Evolutionary conservation across 2,888 invertebrate genomes (phyloP), one percentile per base, ranked within the genome.

Genomic region (Cordilura impudica): DNA sequence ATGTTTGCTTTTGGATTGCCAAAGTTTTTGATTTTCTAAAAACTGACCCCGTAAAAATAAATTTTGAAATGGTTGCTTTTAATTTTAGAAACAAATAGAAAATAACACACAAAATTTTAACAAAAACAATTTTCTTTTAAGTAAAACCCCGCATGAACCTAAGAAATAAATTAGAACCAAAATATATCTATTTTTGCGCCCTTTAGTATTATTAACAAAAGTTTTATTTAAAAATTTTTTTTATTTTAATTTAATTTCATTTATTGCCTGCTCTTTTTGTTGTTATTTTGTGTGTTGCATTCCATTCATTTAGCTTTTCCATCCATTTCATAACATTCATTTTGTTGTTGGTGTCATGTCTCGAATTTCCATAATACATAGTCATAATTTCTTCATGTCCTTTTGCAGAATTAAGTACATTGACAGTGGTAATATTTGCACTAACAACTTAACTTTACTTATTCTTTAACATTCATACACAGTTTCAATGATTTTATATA

Each of bases 41-140:
- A n/a, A 39, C 26, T 6, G 6, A 39, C 35, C n/a, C 31, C 14
- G 53, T 26, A 45, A 35, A 45, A 5, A 39, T 16, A 4, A 29
- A 58, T 53, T 45, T 39, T 35, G 10, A 29, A 29, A 63, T 49
- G 12, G 19, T 74, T 61, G 18, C 16, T 26, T 21, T 49, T 29
- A 47, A 54, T 51, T 60, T 23, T 18, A 67, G 56, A 14, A 63
- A n/a, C n/a, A n/a, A n/a, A n/a, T n/a, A n/a, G n/a, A n/a, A 51
- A 65, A 54, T 72, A 81, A 74, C 77, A 73, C 79, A 79, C 74
- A 79, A 75, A 79, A 79, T 75, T 75, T 75, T 75, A 79, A 75
- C 75, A 75, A 75, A 63, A 53, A 29, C 29, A 29, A 4, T 14
- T 31, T 35, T 58, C 39, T 19, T 56, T 18, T n/a, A 35, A 56